Percentiles rank a stretch among this genome's conserved stretches.
Conservation (phyloP, 2,888 invertebrate species). For the Melinaea marsaeus region DNA sequence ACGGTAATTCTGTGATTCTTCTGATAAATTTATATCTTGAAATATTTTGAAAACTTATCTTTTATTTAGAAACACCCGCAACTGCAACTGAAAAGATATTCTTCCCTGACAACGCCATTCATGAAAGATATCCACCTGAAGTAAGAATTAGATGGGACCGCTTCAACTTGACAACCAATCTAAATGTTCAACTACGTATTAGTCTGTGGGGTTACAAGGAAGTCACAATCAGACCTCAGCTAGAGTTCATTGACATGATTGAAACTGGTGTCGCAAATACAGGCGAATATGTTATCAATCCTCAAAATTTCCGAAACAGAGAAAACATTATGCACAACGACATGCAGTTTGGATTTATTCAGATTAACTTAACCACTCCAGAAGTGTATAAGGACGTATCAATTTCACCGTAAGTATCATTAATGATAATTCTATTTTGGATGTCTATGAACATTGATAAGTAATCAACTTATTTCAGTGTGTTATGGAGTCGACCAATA, state of each 20-base stretch:
- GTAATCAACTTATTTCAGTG: constrained; percentile 49
- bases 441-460: not conserved
- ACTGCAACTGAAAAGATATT: constrained; percentile 91
- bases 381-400: constrained; percentile 79
- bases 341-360: constrained; percentile 91
- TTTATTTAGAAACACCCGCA: constrained; percentile 87
- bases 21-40: no score
- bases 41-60: not conserved
- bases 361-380: constrained; percentile 91
- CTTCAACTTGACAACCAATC: constrained; percentile 89
- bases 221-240: constrained; percentile 86
- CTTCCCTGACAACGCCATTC: constrained; percentile 85
- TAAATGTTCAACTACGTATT: constrained; percentile 86
- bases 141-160: constrained; percentile 90
- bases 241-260: constrained; percentile 88
- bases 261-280: constrained; percentile 81
- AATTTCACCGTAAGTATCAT: constrained; percentile 84
- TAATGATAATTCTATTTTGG: not conserved
- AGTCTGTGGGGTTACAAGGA: constrained; percentile 95
- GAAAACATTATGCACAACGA: constrained; percentile 84
- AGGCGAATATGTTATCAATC: constrained; percentile 85
- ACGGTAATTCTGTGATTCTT: no score
- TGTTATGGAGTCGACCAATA: constrained; percentile 94
- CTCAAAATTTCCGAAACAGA: constrained; percentile 83
- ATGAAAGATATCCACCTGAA: constrained; percentile 84